Evolutionary conservation across 1,140 invertebrate genomes (phyloP).

Genomic region (Heliconius melpomene): DNA sequence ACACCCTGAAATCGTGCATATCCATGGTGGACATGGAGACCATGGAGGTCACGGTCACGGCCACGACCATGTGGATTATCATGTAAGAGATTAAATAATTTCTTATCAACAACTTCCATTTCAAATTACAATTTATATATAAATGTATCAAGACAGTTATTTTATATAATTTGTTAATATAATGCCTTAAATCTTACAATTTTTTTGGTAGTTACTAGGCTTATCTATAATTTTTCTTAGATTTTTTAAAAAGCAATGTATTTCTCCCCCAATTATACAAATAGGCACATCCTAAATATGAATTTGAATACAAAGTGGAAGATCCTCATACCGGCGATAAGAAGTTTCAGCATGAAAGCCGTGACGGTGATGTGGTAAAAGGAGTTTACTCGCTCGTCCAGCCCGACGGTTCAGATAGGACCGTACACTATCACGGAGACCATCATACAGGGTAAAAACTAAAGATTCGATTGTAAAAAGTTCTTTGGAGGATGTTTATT

Average conservation of each 20-base stretch:
- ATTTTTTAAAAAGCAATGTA: background rate
- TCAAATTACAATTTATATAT: background rate
- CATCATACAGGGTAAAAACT: constrained; percentile 49
- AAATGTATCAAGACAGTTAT: too few relatives aligned
- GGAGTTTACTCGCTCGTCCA: constrained; percentile 61
- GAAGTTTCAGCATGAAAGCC: constrained; percentile 46
- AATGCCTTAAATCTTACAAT: too few relatives aligned
- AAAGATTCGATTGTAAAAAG: background rate
- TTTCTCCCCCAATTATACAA: background rate
- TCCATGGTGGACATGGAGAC: background rate
- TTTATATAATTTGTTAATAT: too few relatives aligned
- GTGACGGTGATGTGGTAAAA: constrained; percentile 49
- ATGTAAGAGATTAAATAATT: background rate
- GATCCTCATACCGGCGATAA: constrained; percentile 70
- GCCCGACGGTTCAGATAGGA: constrained; percentile 65
- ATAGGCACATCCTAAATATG: constrained; percentile 53
- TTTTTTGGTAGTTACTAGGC: too few relatives aligned
- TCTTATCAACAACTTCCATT: background rate
- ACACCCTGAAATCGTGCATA: constrained; percentile 7
- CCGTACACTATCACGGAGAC: constrained; percentile 66
- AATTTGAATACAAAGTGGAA: constrained; percentile 64
- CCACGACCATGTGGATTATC: constrained; percentile 12
- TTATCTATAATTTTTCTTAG: background rate
- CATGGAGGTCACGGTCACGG: background rate
- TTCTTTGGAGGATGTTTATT: background rate